A percentile compares a stretch with the other conserved stretches of the same genome.
These are phyloP conservation scores for Neosilurus mollespiculum DNA, from an alignment of 2,797 vertebrate genomes.

Conservation along the genomic window DNA sequence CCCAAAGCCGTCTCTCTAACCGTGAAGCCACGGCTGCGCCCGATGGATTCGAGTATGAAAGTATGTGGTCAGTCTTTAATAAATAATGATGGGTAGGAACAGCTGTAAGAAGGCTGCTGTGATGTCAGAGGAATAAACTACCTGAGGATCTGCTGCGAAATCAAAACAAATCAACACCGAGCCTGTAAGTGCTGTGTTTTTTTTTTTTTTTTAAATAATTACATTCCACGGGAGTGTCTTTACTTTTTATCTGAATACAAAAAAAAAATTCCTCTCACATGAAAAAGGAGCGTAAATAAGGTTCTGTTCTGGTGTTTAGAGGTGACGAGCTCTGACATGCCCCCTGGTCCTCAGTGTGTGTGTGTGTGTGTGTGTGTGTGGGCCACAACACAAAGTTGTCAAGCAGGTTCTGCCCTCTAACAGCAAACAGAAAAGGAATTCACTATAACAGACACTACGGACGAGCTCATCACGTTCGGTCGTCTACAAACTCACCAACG, in stretches of 20 bases:
- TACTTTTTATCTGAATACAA: neutral
- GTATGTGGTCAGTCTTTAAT: neutral
- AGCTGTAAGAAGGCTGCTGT: neutral
- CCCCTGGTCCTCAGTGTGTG: neutral
- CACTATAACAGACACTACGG: neutral
- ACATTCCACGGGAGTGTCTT: neutral
- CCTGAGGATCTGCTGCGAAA: neutral
- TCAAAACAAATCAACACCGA: neutral
- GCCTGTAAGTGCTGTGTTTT: neutral
- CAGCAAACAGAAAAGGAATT: neutral
- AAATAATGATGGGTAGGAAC: neutral
- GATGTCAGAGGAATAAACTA: neutral
- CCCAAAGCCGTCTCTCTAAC: too few species aligned
- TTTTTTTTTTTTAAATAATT: neutral
- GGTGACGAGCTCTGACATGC: neutral
- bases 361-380: slow-evolving; percentile 23
- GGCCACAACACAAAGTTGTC: slow-evolving; percentile 13
- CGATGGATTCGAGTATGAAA: too few species aligned
- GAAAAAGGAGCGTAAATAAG: neutral
- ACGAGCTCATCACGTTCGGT: neutral
- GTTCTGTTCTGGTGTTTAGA: neutral
- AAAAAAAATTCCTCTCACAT: neutral
- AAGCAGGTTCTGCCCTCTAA: slow-evolving; percentile 30
- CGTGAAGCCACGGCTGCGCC: too few species aligned
- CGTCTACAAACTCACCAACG: neutral